Percentiles rank a stretch among this genome's conserved stretches.
Evolutionary conservation across 1,140 invertebrate species (phyloP).

Genomic region (Cotesia vestalis): DNA sequence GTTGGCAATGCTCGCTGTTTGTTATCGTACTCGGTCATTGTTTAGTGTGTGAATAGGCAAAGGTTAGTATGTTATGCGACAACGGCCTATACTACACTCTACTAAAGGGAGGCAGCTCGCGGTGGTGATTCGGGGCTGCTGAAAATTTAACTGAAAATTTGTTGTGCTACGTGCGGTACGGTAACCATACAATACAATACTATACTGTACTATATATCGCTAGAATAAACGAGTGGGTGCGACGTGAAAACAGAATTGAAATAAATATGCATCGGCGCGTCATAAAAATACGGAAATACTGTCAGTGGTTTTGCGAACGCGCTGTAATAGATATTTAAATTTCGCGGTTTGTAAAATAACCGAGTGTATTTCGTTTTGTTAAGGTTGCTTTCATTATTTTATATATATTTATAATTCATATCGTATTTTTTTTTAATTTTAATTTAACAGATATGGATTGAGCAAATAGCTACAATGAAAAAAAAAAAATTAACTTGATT

Average conservation of each 20-base stretch:
- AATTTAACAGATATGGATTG: no score
- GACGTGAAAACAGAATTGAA: conserved; percentile 30
- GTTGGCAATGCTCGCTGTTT: conserved; percentile 31
- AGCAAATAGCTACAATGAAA: no score
- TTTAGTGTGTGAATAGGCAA: conserved; percentile 1
- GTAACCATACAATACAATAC: no score
- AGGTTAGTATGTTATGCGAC: conserved; percentile 17
- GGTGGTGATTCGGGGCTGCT: conserved; percentile 36
- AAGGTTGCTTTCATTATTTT: background rate
- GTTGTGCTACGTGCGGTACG: no score
- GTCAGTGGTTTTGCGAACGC: conserved; percentile 39
- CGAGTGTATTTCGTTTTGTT: background rate
- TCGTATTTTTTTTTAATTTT: no score
- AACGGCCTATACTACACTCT: conserved; percentile 32
- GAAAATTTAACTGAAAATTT: conserved; percentile 27
- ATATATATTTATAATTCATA: background rate
- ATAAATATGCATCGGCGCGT: conserved; percentile 34
- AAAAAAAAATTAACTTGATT: no score
- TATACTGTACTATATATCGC: no score
- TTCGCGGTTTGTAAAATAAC: conserved; percentile 52
- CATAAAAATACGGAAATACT: conserved; percentile 30
- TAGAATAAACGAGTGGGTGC: background rate
- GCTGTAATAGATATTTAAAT: conserved; percentile 62
- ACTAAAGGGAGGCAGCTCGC: conserved; percentile 27
- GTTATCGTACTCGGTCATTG: conserved; percentile 23